phyloP scores from a whole-genome alignment of 2,113 vertebrate genomes.

The Gymnobelideus leadbeateri region DNA sequence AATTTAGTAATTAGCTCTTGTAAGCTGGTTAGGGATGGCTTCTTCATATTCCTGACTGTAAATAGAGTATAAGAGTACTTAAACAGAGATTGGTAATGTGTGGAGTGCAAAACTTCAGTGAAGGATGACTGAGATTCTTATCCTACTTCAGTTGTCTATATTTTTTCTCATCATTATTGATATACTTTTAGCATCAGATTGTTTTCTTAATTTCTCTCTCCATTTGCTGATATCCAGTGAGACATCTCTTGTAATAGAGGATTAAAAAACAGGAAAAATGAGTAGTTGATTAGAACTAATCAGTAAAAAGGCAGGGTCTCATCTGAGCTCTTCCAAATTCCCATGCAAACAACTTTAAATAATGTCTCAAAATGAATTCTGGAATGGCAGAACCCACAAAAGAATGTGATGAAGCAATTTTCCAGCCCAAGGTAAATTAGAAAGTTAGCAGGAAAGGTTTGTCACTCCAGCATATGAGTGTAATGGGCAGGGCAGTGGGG shows the following conservation, averaged over 20 bases:
- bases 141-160: too few relatives aligned
- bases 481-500: neutral
- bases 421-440: neutral
- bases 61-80: too few relatives aligned
- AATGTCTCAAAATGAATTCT: neutral
- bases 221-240: neutral
- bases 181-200: too few relatives aligned
- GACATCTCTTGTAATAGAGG: neutral
- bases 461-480: neutral
- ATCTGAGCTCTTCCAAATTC: neutral
- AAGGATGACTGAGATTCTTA: too few relatives aligned
- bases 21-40: too few relatives aligned
- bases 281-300: neutral
- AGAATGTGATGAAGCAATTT: neutral
- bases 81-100: too few relatives aligned
- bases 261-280: neutral
- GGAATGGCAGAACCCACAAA: neutral
- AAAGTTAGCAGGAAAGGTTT: neutral
- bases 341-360: neutral
- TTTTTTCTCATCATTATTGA: too few relatives aligned
- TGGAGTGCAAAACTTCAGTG: too few relatives aligned
- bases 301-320: neutral
- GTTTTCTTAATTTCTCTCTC: neutral
- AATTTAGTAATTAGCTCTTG: too few relatives aligned
- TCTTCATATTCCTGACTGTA: too few relatives aligned